Evolutionary conservation across 2,113 vertebrate genomes (phyloP).

Genomic region (Prolemur simus): DNA sequence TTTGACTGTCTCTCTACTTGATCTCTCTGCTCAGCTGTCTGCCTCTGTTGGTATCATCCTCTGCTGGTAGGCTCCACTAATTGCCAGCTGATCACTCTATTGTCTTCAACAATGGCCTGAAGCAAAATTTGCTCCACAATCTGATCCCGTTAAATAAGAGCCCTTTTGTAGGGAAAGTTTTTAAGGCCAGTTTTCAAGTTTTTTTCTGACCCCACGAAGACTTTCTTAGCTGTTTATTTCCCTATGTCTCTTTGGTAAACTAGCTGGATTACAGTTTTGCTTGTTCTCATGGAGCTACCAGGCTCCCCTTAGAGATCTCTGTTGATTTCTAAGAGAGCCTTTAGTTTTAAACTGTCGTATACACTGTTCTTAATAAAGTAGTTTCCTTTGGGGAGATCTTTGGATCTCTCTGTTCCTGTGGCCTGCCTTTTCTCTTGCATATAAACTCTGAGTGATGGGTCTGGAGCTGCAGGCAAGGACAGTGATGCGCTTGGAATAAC

Average conservation of each 20-base stretch:
- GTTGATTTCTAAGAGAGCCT: neutral
- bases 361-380: neutral
- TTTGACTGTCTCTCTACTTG: neutral
- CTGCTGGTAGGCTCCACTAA: neutral
- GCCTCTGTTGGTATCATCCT: neutral
- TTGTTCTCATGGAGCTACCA: neutral
- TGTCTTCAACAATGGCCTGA: neutral
- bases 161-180: neutral
- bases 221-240: neutral
- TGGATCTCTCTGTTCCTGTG: neutral
- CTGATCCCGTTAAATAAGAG: neutral
- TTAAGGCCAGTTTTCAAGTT: neutral
- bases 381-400: neutral
- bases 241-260: neutral
- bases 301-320: neutral
- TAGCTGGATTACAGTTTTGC: neutral
- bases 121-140: neutral
- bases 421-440: neutral
- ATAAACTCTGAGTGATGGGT: neutral
- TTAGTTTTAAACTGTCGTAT: neutral
- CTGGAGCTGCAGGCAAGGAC: neutral
- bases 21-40: neutral
- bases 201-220: neutral
- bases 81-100: neutral
- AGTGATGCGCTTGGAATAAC: neutral